Evolutionary conservation across 2,888 invertebrate species (phyloP), one percentile per base, ranked within the genome.

Genomic region (Lymantria monacha): DNA sequence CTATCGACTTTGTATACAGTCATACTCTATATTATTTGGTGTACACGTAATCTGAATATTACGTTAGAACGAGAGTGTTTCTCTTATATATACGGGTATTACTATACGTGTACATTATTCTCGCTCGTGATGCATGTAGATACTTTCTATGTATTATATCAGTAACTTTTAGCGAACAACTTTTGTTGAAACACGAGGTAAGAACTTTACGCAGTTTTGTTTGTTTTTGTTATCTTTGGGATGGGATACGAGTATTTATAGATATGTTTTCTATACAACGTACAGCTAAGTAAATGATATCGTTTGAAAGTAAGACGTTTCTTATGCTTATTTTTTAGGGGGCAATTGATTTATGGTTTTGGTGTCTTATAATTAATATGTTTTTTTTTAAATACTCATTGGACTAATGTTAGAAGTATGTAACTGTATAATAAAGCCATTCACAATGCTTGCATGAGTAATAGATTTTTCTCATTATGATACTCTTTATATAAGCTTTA

Each of bases 151-250:
- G 57, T 65, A 62, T 62, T 59, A 49, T 44, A 43, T 44, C 57
- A 68, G 53, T 56, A 59, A 61, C 52, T 65, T 64, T 51, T 50
- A 33, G 40, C 33, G 44, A 45, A 48, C 42, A 67, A 68, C 50
- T 65, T 68, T 56, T 50, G 51, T 55, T 53, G 46, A 49, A n/a
- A 47, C 11, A 44, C 41, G 51, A 54, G 46, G 53, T 57, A 15
- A 58, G 55, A 44, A 44, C 52, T 45, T 55, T 52, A 37, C 36
- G 48, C 49, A 50, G 53, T 48, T 62, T 55, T 46, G 53, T 61
- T 51, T 52, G 46, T 30, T 56, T 49, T 51, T 38, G 40, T 42
- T 59, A 55, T 57, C 55, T 60, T 40, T 9, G 30, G 22, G 40
- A 52, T 55, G 47, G 42, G 42, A 52, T 63, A 41, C 43, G 9